Evolutionary conservation across 2,888 invertebrate species (phyloP).

Genomic region (Acrocyrtus sp.): DNA sequence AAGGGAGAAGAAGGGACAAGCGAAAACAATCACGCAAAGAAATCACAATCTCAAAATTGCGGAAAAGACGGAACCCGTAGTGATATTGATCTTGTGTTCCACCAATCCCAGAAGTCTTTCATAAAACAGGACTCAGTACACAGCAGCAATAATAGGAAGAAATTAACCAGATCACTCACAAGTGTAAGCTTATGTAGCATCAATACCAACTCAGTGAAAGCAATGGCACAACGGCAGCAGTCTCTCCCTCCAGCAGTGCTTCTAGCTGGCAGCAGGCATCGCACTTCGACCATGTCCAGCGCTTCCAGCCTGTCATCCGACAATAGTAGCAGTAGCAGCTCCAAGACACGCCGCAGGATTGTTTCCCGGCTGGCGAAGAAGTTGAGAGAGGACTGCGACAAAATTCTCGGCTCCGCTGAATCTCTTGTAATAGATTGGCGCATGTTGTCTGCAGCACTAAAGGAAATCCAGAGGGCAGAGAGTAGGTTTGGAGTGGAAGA

Average conservation of each 20-base stretch:
- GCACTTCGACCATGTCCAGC: slow-evolving; percentile 36
- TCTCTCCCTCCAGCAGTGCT: not conserved
- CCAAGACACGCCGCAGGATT: slow-evolving; percentile 44
- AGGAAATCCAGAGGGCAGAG: slow-evolving; percentile 29
- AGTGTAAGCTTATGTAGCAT: slow-evolving; percentile 6
- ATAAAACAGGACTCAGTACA: slow-evolving; percentile 8
- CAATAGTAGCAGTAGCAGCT: slow-evolving; percentile 41
- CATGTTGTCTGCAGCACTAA: slow-evolving; percentile 49
- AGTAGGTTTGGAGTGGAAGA: slow-evolving; percentile 36
- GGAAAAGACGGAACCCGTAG: slow-evolving; percentile 18
- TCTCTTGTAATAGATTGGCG: slow-evolving; percentile 60
- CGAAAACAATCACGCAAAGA: slow-evolving; percentile 7
- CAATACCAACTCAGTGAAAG: not conserved
- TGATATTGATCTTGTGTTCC: slow-evolving; percentile 51
- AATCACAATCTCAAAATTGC: not conserved
- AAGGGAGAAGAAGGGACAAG: not conserved
- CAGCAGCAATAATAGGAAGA: slow-evolving; percentile 6
- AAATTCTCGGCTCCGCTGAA: slow-evolving; percentile 58
- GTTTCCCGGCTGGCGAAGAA: slow-evolving; percentile 55
- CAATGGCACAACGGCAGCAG: slow-evolving; percentile 20
- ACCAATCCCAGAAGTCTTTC: slow-evolving; percentile 38
- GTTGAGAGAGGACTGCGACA: slow-evolving; percentile 60
- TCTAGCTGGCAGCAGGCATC: slow-evolving; percentile 12
- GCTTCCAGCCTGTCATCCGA: slow-evolving; percentile 46
- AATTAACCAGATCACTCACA: slow-evolving; percentile 9